A percentile compares a stretch with the other conserved stretches of the same genome.
Conservation (phyloP, 2,888 invertebrate genomes). For the Nezara viridula region DNA sequence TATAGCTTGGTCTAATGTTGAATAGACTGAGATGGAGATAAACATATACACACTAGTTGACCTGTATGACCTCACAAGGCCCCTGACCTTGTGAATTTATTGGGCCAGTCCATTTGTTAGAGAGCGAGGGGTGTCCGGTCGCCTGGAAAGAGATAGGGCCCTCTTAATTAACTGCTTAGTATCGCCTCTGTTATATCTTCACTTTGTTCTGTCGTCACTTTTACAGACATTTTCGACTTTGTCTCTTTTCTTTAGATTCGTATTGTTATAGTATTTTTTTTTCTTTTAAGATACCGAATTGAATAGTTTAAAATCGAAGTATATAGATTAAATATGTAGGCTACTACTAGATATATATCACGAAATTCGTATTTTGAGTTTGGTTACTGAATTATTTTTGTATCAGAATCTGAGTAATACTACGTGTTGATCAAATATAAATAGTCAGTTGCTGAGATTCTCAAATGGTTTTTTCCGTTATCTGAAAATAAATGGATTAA, state of each 20-base stretch:
- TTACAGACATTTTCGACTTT: conserved; percentile 26
- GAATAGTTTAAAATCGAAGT: too few species aligned
- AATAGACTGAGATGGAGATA: not conserved
- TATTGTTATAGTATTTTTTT: not conserved
- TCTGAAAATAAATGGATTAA: too few species aligned
- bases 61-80: not conserved
- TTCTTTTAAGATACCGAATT: too few species aligned
- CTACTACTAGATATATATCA: too few species aligned
- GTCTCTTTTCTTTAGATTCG: not conserved
- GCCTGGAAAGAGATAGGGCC: conserved; percentile 30
- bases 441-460: too few species aligned
- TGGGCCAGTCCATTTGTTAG: conserved; percentile 47
- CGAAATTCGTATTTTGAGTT: too few species aligned
- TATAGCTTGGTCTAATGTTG: not conserved
- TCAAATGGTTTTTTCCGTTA: too few species aligned
- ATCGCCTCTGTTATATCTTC: conserved; percentile 34
- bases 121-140: conserved; percentile 31
- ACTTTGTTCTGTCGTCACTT: conserved; percentile 36
- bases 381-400: too few species aligned
- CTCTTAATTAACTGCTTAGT: conserved; percentile 34
- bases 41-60: not conserved
- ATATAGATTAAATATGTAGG: too few species aligned
- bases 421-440: too few species aligned
- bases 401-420: too few species aligned
- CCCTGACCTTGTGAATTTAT: conserved; percentile 51